These are phyloP conservation scores for Setophaga coronata DNA, from an alignment of 2,113 vertebrate species.

Conservation along the genomic window DNA sequence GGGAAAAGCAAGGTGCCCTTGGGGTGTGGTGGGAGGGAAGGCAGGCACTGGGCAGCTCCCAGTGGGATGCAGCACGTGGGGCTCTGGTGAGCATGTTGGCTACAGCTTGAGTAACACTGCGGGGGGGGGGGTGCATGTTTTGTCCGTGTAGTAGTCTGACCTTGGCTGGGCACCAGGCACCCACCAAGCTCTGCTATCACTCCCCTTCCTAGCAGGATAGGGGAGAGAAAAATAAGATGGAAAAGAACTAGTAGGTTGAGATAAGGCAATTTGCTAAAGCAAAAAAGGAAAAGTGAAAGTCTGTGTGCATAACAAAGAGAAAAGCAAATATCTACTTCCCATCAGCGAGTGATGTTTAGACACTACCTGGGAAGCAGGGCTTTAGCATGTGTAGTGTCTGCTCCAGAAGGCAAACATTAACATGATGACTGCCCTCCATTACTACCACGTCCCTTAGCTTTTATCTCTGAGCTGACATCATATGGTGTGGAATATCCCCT, in stretches of 20 bases:
- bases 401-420: not conserved
- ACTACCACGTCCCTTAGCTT: fast-evolving
- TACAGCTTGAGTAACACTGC: not conserved
- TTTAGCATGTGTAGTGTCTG: fast-evolving
- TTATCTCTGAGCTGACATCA: not conserved
- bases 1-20: fast-evolving
- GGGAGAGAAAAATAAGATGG: not conserved
- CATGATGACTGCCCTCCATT: not conserved
- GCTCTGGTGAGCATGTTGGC: not conserved
- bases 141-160: not conserved
- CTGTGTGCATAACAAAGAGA: not conserved
- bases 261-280: not conserved
- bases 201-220: not conserved
- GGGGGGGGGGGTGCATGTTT: not conserved
- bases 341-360: not conserved
- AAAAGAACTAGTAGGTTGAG: not conserved
- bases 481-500: not conserved
- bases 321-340: not conserved
- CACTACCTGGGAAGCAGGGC: not conserved
- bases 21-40: not conserved
- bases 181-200: not conserved
- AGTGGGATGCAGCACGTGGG: fast-evolving
- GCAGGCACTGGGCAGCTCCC: not conserved
- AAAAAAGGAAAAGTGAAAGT: not conserved
- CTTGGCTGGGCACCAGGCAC: not conserved